Evolutionary conservation across 2,113 vertebrate species (phyloP), one percentile per base, ranked within the genome.

Genomic region (Chiloscyllium plagiosum): DNA sequence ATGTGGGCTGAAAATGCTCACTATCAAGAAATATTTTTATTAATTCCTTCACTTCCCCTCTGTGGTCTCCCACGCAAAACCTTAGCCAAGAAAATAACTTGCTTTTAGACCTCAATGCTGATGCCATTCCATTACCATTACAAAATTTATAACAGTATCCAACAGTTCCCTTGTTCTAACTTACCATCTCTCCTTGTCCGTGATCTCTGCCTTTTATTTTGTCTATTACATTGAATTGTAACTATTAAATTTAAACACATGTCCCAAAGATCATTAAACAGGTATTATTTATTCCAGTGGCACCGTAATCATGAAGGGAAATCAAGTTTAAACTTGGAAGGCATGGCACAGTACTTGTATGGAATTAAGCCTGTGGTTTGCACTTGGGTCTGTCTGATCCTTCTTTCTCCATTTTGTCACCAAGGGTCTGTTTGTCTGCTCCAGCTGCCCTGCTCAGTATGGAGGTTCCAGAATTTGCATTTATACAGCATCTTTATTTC

Each of bases 41-140:
- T 92, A 66, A 66, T 92, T 93, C n/a, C 89, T 68, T n/a, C 61
- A 66, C 15, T 93, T 66, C 61, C 89, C 61, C 56, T 93, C 89
- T 37, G 89, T 66, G 33, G 33, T 66, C 89, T 37, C 61, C 56
- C 29, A 56, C 52, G 61, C 15, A n/a, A 15, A 37, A 93, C 37
- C 61, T 93, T 66, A 66, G 29, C 61, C 89, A 93, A 93, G 42
- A 93, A 68, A 37, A 68, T 93, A 66, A 37, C 37, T 33, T 66
- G 33, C n/a, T 66, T 66, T 61, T 42, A n/a, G 37, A 56, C 52
- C 80, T 83, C 80, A 33, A 22, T 50, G 52, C 66, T 37, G n/a
- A 66, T 66, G 65, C 52, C 24, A 89, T 56, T 89, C 47, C 24
- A 89, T 89, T 12, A 56, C 8, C 3, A 65, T 61, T 90, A 26